phyloP scores from a whole-genome alignment of 2,113 vertebrate genomes.

The Budorcas taxicolor region DNA sequence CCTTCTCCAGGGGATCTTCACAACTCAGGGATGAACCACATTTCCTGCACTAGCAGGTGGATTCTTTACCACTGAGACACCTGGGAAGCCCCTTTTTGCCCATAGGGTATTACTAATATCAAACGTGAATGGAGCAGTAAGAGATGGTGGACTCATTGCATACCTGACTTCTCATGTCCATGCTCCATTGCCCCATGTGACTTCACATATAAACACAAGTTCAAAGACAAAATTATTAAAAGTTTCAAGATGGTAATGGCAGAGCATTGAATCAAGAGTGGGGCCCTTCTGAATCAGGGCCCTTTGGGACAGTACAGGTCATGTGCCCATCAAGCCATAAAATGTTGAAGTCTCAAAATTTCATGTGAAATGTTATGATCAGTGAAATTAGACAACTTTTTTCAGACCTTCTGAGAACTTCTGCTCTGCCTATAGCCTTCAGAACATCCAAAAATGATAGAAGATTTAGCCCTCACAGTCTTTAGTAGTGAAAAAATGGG shows the following conservation, averaged over 20 bases:
- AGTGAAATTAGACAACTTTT: background rate
- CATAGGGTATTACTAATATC: background rate
- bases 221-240: background rate
- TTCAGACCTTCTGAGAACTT: background rate
- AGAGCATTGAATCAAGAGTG: background rate
- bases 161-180: background rate
- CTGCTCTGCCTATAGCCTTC: background rate
- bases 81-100: background rate
- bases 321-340: background rate
- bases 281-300: background rate
- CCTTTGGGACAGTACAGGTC: background rate
- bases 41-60: background rate
- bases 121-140: background rate
- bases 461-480: background rate
- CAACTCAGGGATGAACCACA: background rate
- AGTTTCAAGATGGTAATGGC: background rate
- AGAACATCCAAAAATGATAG: background rate
- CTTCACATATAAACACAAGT: background rate
- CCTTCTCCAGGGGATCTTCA: background rate
- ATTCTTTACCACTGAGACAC: background rate
- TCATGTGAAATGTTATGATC: background rate
- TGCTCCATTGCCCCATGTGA: background rate
- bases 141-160: background rate
- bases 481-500: background rate
- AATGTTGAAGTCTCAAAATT: background rate